Evolutionary conservation across 2,113 vertebrate species (phyloP).

Genomic region (Eretmochelys imbricata): DNA sequence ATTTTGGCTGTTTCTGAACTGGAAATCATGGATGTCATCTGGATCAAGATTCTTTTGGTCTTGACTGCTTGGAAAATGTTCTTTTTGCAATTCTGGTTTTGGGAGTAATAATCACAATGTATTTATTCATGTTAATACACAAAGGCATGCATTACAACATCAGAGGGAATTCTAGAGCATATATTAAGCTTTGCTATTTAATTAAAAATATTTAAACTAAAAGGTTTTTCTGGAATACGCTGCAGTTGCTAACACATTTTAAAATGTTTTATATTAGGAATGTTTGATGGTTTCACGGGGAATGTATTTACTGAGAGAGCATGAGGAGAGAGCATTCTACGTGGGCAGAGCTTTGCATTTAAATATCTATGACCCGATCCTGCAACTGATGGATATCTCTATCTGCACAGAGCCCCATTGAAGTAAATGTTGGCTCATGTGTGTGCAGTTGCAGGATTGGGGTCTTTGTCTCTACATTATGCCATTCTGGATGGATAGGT

Average conservation of each 20-base stretch:
- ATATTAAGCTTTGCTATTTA: background rate
- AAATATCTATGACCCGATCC: background rate
- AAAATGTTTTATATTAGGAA: background rate
- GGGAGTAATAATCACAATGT: background rate
- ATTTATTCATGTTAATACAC: background rate
- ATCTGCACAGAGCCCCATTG: background rate
- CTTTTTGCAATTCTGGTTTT: slow-evolving; percentile 4
- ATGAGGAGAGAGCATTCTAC: background rate
- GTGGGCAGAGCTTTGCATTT: background rate
- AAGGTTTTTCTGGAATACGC: background rate
- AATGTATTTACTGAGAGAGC: background rate
- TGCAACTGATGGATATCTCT: background rate
- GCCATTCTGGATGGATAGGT: background rate
- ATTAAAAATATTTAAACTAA: background rate
- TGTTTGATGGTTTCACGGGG: background rate
- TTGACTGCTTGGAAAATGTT: background rate
- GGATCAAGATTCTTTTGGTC: slow-evolving; percentile 11
- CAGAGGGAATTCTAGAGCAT: background rate
- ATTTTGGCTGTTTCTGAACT: slow-evolving; percentile 37
- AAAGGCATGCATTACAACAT: background rate
- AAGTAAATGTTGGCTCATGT: background rate
- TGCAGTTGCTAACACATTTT: background rate
- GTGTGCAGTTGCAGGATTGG: background rate
- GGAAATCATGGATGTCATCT: slow-evolving; percentile 17
- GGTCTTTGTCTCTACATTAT: background rate